Evolutionary conservation across 2,888 invertebrate species (phyloP).

Genomic region (Spodoptera picta): DNA sequence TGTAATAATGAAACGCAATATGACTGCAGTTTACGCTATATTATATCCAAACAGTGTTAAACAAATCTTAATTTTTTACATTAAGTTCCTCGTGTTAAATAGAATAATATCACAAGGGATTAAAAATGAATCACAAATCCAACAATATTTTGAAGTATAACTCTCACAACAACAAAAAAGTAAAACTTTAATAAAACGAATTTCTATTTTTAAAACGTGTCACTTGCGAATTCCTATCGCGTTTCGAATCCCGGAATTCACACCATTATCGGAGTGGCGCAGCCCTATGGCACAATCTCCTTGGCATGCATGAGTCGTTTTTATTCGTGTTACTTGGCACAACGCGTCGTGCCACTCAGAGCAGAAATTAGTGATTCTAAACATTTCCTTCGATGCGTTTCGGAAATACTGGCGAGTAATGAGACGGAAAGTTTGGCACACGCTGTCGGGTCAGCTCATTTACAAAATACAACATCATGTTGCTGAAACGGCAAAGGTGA

Average conservation of each 20-base stretch:
- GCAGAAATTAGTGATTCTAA: constrained; percentile 44
- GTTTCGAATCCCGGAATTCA: constrained; percentile 17
- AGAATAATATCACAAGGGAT: too few relatives aligned
- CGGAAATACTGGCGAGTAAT: constrained; percentile 33
- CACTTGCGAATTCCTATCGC: constrained; percentile 10
- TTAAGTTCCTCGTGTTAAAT: too few relatives aligned
- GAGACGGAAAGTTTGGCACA: constrained; percentile 16
- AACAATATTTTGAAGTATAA: too few relatives aligned
- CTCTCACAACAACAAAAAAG: too few relatives aligned
- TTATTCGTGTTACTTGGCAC: constrained; percentile 51
- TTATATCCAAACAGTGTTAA: too few relatives aligned
- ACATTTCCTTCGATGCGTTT: constrained; percentile 35
- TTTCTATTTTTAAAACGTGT: too few relatives aligned
- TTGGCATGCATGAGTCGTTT: constrained; percentile 53
- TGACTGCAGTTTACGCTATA: too few relatives aligned
- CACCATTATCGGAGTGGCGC: constrained; percentile 20
- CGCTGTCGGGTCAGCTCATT: neutral
- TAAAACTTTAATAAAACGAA: too few relatives aligned
- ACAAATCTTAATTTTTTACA: too few relatives aligned
- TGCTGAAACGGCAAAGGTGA: too few relatives aligned
- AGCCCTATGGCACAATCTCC: constrained; percentile 28
- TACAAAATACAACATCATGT: neutral
- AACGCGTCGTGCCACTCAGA: constrained; percentile 27
- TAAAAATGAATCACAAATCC: too few relatives aligned
- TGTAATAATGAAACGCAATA: too few relatives aligned